phyloP scores from a whole-genome alignment of 2,113 vertebrate species.

The Macquaria australasica region DNA sequence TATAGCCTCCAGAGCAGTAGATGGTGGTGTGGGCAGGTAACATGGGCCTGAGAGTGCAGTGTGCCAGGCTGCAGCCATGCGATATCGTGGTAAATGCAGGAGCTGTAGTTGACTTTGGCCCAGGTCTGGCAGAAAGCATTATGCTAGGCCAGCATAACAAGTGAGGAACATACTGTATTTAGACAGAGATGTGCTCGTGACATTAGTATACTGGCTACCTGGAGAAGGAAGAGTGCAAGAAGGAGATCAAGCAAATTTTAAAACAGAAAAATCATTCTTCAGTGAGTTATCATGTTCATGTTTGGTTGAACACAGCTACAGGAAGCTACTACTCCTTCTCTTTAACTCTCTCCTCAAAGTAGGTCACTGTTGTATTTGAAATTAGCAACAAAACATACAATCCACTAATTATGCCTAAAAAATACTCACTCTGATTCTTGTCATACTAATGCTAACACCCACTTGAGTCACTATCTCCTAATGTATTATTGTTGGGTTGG shows the following conservation, averaged over 20 bases:
- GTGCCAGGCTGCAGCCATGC: background rate
- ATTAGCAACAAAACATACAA: background rate
- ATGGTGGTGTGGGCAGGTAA: background rate
- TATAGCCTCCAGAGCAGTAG: background rate
- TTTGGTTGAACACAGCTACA: background rate
- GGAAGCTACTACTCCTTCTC: background rate
- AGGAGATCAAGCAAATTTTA: background rate
- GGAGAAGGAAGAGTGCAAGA: conserved; percentile 22
- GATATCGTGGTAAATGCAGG: background rate
- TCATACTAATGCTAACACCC: background rate
- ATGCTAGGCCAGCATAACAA: conserved; percentile 29
- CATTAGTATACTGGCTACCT: conserved; percentile 70
- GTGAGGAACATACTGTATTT: conserved; percentile 71
- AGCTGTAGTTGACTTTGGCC: background rate
- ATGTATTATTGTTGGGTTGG: background rate
- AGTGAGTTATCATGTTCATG: background rate
- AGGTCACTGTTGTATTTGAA: background rate
- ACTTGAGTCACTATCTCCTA: background rate
- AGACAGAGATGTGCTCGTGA: conserved; percentile 51
- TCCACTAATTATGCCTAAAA: no score
- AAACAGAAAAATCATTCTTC: background rate
- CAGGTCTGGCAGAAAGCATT: conserved; percentile 31
- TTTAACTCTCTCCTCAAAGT: background rate
- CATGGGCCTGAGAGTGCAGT: background rate
- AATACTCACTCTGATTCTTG: background rate